These are phyloP conservation scores for Atrichornis clamosus DNA, from an alignment of 2,113 vertebrate species.

Conservation along the genomic window DNA sequence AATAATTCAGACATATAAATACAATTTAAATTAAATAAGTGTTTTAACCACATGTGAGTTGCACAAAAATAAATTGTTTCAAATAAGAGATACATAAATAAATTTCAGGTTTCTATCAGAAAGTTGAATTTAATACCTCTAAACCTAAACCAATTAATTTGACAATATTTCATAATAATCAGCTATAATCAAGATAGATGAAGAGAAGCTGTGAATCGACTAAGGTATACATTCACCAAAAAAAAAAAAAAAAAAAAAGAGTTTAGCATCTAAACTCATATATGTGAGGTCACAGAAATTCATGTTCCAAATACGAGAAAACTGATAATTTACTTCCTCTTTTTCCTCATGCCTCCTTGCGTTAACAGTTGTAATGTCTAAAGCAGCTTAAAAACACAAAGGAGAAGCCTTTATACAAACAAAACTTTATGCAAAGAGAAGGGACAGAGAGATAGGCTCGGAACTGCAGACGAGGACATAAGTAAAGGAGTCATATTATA, in stretches of 20 bases:
- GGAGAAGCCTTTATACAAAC: not conserved
- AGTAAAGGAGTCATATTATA: not conserved
- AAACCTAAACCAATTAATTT: not conserved
- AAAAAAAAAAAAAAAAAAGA: not conserved
- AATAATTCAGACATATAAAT: not conserved
- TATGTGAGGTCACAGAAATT: not conserved
- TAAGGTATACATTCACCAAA: not conserved
- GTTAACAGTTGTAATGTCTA: not conserved
- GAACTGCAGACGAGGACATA: not conserved
- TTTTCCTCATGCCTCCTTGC: not conserved
- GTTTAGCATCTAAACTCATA: not conserved
- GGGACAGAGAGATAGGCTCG: not conserved
- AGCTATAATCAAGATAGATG: not conserved
- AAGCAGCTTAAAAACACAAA: not conserved
- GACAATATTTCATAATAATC: not conserved
- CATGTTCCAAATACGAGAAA: not conserved
- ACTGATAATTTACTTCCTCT: not conserved
- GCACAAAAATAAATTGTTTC: not conserved
- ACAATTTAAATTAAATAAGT: not conserved
- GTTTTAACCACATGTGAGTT: not conserved
- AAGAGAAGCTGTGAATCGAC: not conserved
- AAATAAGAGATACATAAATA: not conserved
- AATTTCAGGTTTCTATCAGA: not conserved
- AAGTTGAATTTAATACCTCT: not conserved
- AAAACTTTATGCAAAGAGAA: not conserved